Evolutionary conservation across 2,888 invertebrate species (phyloP), one percentile per base, ranked within the genome.

Genomic region (Macaria liturata): DNA sequence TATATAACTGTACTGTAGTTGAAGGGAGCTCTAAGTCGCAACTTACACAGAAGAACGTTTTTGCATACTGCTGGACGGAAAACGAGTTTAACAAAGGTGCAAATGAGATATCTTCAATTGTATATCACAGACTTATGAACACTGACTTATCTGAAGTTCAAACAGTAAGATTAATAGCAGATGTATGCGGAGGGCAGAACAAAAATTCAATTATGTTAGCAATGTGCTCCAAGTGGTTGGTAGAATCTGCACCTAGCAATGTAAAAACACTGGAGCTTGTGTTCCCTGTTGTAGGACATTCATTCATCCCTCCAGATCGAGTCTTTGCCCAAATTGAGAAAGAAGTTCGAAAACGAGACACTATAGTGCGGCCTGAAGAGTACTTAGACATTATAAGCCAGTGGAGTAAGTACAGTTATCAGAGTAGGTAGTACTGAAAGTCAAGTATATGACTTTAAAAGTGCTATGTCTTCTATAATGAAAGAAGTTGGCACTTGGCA

Each of bases 1-100:
- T 62, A 30, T 65, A 57, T 43, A 61, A 61, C 43, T 61, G 42
- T 43, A 61, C 59, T 5, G 49, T 59, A n/a, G 59, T 61, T 31
- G 44, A 40, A 34, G 62, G 62, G 8, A 30, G 9, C 4, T 61
- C 61, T 6, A 52, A 60, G 20, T 32, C 44, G 7, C 39, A 32
- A 32, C 40, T 62, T 4, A 54, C 39, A 20, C n/a, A 43, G 32
- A 54, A 61, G 7, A 65, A 60, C 43, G 49, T 55, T 6, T 58
- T 58, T 56, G 37, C 20, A 20, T 20, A 20, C 20, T 20, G 20
- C 20, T 20, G 20, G 20, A 20, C 20, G 20, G 20, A 20, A 48
- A 37, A 48, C 20, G 37, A 20, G 20, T 50, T 48, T 20, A 9
- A 30, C 9, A 61, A 57, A 46, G 53, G 39, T 1, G 34, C 58